phyloP scores from a whole-genome alignment of 2,888 invertebrate genomes.

The Apocheima hispidaria region DNA sequence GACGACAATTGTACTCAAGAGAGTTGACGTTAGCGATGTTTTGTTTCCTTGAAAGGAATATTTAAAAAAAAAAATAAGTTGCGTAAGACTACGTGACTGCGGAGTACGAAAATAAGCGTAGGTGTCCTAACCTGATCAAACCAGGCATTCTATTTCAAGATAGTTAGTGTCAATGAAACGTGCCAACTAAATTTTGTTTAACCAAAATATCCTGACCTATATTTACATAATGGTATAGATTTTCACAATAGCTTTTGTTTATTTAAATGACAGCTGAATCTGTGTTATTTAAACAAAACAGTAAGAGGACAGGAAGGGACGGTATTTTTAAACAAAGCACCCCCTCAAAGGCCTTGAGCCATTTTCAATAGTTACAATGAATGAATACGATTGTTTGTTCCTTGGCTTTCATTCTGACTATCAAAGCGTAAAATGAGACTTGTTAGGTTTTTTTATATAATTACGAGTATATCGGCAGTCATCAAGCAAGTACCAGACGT shows the following conservation, averaged over 20 bases:
- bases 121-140: conserved; percentile 55
- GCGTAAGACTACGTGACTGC: conserved; percentile 14
- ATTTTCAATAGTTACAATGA: conserved; percentile 33
- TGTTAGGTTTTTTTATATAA: conserved; percentile 14
- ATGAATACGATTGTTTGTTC: conserved; percentile 35
- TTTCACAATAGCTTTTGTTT: conserved; percentile 26
- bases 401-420: conserved; percentile 35
- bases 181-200: conserved; percentile 71
- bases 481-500: conserved; percentile 25
- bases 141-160: conserved; percentile 72
- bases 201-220: conserved; percentile 67
- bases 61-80: conserved; percentile 5
- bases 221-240: conserved; percentile 27
- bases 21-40: conserved; percentile 25
- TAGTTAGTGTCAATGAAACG: conserved; percentile 69
- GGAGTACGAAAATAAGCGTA: conserved; percentile 38
- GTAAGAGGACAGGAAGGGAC: conserved; percentile 37
- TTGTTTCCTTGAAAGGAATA: conserved; percentile 22
- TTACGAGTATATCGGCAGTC: conserved; percentile 13
- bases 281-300: conserved; percentile 26
- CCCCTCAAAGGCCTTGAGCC: conserved; percentile 38
- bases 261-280: conserved; percentile 17
- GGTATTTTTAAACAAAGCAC: conserved; percentile 40
- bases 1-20: conserved; percentile 40
- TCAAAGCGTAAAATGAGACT: conserved; percentile 39